Conservation (phyloP, 1,140 invertebrate species). For the Atta cephalotes region DNA sequence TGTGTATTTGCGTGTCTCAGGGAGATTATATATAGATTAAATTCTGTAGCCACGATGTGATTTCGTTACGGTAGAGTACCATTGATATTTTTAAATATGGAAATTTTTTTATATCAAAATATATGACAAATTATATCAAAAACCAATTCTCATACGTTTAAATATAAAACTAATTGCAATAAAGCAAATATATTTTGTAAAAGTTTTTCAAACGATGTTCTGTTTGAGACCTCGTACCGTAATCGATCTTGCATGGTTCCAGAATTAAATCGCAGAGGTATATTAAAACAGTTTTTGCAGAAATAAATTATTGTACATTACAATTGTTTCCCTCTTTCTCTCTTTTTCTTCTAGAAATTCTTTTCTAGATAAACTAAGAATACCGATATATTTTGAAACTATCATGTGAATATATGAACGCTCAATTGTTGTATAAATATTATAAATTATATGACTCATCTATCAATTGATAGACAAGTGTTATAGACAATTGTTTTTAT, state of each 20-base stretch:
- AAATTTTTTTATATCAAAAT: constrained; percentile 24
- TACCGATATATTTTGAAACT: neutral
- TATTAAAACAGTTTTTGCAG: constrained; percentile 59
- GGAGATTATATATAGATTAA: constrained; percentile 53
- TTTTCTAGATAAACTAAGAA: neutral
- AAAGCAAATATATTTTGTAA: constrained; percentile 60
- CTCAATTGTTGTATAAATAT: neutral
- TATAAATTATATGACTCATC: neutral
- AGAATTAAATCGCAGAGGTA: constrained; percentile 56
- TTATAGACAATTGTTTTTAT: neutral
- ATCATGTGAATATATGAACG: neutral
- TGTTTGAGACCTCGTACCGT: constrained; percentile 16
- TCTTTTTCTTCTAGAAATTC: neutral
- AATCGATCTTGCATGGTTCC: constrained; percentile 27
- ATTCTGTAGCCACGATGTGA: constrained; percentile 45
- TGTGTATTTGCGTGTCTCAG: constrained; percentile 59
- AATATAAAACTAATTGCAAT: constrained; percentile 33
- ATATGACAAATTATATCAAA: constrained; percentile 7
- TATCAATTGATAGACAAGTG: neutral
- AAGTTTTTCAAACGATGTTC: constrained; percentile 42
- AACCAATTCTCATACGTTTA: constrained; percentile 36
- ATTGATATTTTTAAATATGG: neutral
- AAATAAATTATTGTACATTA: constrained; percentile 60
- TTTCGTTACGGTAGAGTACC: constrained; percentile 31
- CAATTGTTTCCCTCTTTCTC: neutral